phyloP scores from a whole-genome alignment of 2,797 vertebrate species.

The Sparidentex hasta region DNA sequence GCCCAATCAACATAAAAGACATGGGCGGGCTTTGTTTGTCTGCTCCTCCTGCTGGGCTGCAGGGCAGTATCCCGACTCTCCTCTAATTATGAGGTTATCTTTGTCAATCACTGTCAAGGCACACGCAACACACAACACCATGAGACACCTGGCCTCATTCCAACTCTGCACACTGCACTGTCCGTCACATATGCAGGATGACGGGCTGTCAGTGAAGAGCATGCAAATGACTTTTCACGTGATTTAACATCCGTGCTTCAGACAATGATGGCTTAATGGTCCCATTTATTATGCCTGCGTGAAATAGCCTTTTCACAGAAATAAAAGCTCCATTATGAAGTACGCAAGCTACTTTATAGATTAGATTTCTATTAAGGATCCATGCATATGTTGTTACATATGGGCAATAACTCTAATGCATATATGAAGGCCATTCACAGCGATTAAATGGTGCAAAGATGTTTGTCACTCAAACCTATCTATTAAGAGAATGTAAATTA shows the following conservation, averaged over 20 bases:
- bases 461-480: constrained; percentile 7
- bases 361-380: constrained; percentile 3
- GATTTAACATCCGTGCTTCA: constrained; percentile 35
- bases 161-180: constrained; percentile 40
- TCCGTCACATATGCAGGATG: constrained; percentile 30
- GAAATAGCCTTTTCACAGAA: constrained; percentile 27
- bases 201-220: constrained; percentile 17
- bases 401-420: constrained; percentile 1
- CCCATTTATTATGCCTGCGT: constrained; percentile 26
- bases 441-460: constrained; percentile 10
- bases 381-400: not conserved
- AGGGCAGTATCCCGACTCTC: constrained; percentile 57
- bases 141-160: constrained; percentile 63
- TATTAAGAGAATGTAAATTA: constrained; percentile 5
- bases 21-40: constrained; percentile 44
- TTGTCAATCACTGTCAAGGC: constrained; percentile 67
- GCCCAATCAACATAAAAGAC: constrained; percentile 62
- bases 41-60: constrained; percentile 65
- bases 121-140: constrained; percentile 19
- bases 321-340: constrained; percentile 27
- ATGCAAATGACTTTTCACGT: constrained; percentile 14
- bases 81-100: constrained; percentile 75
- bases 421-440: constrained; percentile 19
- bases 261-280: constrained; percentile 52
- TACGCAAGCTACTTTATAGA: constrained; percentile 8